Evolutionary conservation across 2,797 vertebrate genomes (phyloP), one percentile per base, ranked within the genome.

Genomic region (Astyanax mexicanus): DNA sequence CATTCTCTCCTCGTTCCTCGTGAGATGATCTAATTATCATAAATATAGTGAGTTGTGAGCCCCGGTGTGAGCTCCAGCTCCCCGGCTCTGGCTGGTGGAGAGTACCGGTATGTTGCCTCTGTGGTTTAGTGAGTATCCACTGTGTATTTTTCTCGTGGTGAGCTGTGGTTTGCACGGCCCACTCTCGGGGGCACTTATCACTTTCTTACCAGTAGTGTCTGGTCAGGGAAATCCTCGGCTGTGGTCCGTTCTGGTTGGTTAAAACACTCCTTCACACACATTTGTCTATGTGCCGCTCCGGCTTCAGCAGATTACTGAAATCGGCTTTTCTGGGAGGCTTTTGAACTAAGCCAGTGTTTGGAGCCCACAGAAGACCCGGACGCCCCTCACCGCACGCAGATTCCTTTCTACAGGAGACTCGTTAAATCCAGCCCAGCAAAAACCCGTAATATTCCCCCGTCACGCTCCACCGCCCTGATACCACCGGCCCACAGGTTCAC

Each of bases 301-400:
- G 75, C 57, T 74, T 57, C 51, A 38, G 13, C 45, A 68, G 76
- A 77, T 81, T 81, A 79, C 69, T 67, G 69, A 71, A 83, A 83
- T 79, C 77, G 60, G 73, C 77, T 83, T 81, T 81, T 77, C 73
- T 35, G 32, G 45, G 51, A 62, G 66, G 79, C 75, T 75, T 81
- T 83, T 57, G 55, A 70, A 57, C 69, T 47, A 61, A 78, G 75
- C 81, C 44, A 47, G 62, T 77, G 75, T 71, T 54, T 65, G 52
- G 37, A 61, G 44, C 21, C 62, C 45, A 69, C 54, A 49, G 69
- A 75, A 62, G 74, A 40, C 17, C 61, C 72, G 70, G 58, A 55
- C 38, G 35, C 11, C 65, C 54, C 10, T 45, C 32, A 35, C 62
- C 3, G 15, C 54, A 51, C 42, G 40, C 64, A 69, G 65, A 69